Evolutionary conservation across 2,888 invertebrate genomes (phyloP), one percentile per base, ranked within the genome.

Genomic region (Rutpela maculata): DNA sequence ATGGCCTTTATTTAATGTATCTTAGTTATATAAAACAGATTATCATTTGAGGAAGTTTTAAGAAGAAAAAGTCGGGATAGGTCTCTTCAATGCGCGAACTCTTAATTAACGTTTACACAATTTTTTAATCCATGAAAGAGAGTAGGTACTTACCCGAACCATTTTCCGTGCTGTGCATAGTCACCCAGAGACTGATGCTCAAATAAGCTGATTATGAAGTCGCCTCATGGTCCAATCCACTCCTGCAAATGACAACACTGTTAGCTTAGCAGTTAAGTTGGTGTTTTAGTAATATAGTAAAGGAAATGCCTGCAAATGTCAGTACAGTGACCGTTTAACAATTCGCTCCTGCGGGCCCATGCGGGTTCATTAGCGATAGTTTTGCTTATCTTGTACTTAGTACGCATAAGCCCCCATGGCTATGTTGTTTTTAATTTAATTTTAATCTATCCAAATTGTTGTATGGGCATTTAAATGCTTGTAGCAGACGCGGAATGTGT

Each of bases 101-200:
- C n/a, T n/a, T n/a, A n/a, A n/a, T n/a, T n/a, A n/a, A n/a, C n/a
- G n/a, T n/a, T n/a, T n/a, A n/a, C n/a, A n/a, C n/a, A n/a, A n/a
- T n/a, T n/a, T n/a, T n/a, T n/a, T n/a, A n/a, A n/a, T n/a, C n/a
- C n/a, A n/a, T n/a, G n/a, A n/a, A n/a, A n/a, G 69, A 69, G 69
- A 80, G 76, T 76, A 74, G 69, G 76, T 67, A 87, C 89, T 89
- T 83, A 90, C 90, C 90, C 85, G 88, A 85, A 82, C 89, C 90
- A 90, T 90, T 90, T 85, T 90, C 90, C 84, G 90, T 90, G 86
- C 89, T 90, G 88, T 90, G 90, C 90, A 90, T 90, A 88, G 87
- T 88, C 88, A 86, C 86, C 85, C 83, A 80, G 83, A 72, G 68
- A 22, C 74, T 75, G 76, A 55, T 73, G 68, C 78, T 84, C 80